Evolutionary conservation across 2,888 invertebrate species (phyloP), one percentile per base, ranked within the genome.

Genomic region (Drosophila atripex): DNA sequence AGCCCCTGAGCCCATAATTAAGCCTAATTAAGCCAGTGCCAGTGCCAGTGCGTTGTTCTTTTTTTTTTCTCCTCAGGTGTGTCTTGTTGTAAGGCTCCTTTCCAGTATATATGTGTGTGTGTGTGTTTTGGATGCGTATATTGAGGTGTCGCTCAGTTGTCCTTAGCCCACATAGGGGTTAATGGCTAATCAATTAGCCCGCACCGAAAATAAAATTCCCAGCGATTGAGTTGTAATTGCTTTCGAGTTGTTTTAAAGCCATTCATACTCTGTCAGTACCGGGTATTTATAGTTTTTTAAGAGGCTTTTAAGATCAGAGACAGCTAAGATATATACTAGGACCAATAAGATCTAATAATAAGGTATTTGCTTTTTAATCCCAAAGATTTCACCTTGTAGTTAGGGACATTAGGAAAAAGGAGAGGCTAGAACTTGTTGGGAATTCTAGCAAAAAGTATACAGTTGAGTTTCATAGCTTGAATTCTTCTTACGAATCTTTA

Each of bases 131-230:
- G 25, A 9, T 38, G 3, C 50, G 50, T 55, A 43, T 57, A 57
- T 55, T 58, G 32, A 78, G 78, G 80, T 80, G 78, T 80, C 65
- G 80, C 71, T 53, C 45, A 59, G 53, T 57, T 70, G 66, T 72
- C 66, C 78, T 77, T 61, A 63, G 56, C 66, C 68, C 60, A 56
- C 50, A 82, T 83, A 77, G 79, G 82, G 86, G 82, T 83, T 83
- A 83, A 83, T 83, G 82, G 82, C 79, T 85, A 83, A 83, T 83
- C 86, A 83, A 83, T 83, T 83, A 83, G 82, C 77, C 53, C 16
- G 56, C n/a, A 30, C 56, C 55, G 55, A 76, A 59, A 69, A 71
- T 66, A 54, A 76, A 78, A 73, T 65, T 64, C 8, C 23, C 65
- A 53, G 28, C 85, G 77, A 82, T 82, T 82, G 82, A 82, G 82